Conservation (phyloP, 2,797 vertebrate species). For the Pitangus sulphuratus region DNA sequence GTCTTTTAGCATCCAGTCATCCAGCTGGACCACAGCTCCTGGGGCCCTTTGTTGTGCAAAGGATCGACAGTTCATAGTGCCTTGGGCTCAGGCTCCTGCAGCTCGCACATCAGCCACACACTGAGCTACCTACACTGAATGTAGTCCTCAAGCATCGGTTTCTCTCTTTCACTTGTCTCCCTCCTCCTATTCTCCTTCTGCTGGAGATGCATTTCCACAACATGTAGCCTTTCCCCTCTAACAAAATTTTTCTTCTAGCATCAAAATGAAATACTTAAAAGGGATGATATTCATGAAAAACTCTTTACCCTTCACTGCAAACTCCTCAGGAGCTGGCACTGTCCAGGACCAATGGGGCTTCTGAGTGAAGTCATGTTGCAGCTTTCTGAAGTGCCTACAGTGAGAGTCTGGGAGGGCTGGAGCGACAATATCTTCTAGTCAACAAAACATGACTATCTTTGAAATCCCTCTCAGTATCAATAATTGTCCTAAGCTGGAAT, state of each 20-base stretch:
- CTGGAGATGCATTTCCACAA: background rate
- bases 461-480: background rate
- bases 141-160: background rate
- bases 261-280: background rate
- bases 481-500: background rate
- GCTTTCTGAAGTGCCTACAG: background rate
- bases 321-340: background rate
- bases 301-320: background rate
- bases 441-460: background rate
- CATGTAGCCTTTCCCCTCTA: background rate
- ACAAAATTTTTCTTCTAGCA: conserved; percentile 1
- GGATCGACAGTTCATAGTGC: rapidly evolving
- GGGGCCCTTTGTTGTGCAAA: background rate
- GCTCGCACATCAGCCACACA: background rate
- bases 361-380: background rate
- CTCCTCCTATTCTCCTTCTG: background rate
- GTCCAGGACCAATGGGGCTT: background rate
- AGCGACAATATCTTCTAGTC: background rate
- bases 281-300: background rate
- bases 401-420: background rate
- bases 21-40: background rate
- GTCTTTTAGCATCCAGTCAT: too few species aligned
- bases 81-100: rapidly evolving
- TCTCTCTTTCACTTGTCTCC: background rate
- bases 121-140: rapidly evolving